Conservation (phyloP, 2,113 vertebrate genomes). For the Solea solea region DNA sequence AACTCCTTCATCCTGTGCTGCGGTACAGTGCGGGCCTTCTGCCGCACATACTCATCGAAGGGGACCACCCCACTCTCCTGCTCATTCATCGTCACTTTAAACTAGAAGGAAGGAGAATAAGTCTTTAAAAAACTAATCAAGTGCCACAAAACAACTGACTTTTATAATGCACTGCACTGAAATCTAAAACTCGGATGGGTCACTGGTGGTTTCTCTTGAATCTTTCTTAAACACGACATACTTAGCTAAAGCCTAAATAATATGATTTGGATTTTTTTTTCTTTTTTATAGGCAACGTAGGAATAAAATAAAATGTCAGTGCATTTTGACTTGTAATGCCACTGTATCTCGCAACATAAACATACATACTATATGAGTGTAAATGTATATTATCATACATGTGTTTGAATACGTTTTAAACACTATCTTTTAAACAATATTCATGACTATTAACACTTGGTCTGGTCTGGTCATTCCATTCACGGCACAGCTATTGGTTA, state of each 20-base stretch:
- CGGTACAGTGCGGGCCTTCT: conserved; percentile 95
- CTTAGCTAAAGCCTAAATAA: too few species aligned
- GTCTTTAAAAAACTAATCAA: neutral
- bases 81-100: conserved; percentile 90
- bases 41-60: conserved; percentile 98
- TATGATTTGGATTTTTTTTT: too few species aligned
- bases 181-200: neutral
- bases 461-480: neutral
- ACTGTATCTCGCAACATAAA: conserved; percentile 19
- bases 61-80: conserved; percentile 98
- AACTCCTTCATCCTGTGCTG: conserved; percentile 99
- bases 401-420: too few species aligned
- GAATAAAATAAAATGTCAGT: neutral
- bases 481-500: conserved; percentile 50
- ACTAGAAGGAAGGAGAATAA: conserved; percentile 20
- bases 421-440: too few species aligned
- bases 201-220: neutral
- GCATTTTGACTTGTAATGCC: conserved; percentile 11
- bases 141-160: neutral
- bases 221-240: too few species aligned
- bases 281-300: too few species aligned
- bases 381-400: too few species aligned
- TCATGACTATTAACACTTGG: too few species aligned
- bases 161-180: neutral
- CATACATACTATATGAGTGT: neutral